phyloP scores from a whole-genome alignment of 2,113 vertebrate species.

The Nothoprocta pentlandii region DNA sequence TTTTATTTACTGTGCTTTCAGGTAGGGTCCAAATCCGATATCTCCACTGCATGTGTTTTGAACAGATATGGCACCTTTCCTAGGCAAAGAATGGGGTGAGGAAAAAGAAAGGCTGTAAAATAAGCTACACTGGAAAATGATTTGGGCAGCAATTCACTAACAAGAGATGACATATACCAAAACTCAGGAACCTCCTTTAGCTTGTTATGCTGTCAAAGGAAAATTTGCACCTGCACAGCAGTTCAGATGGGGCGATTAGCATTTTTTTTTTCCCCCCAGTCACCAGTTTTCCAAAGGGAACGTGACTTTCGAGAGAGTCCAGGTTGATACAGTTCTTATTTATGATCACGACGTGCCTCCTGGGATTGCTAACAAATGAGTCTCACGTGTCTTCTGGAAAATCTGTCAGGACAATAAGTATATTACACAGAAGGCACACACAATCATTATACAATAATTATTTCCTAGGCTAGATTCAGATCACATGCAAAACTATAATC shows the following conservation, averaged over 20 bases:
- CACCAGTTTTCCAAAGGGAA: not conserved
- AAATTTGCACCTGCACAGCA: not conserved
- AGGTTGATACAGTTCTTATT: conserved; percentile 38
- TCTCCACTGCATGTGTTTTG: not conserved
- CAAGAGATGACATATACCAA: not conserved
- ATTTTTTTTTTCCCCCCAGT: not conserved
- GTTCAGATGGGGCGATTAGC: conserved; percentile 12
- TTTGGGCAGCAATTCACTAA: not conserved
- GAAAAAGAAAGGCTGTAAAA: not conserved
- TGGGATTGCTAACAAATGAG: conserved; percentile 10
- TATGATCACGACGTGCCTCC: conserved; percentile 45
- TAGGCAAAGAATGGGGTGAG: not conserved
- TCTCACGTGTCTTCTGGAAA: not conserved
- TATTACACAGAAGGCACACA: not conserved
- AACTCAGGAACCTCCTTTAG: not conserved
- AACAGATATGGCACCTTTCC: not conserved
- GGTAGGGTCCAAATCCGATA: not conserved
- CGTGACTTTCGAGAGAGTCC: not conserved
- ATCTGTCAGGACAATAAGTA: conserved; percentile 34
- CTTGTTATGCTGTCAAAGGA: not conserved
- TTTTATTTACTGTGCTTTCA: not conserved
- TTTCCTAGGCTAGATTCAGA: not conserved
- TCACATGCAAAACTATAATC: not conserved
- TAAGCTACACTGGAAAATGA: not conserved
- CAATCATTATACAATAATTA: not conserved